phyloP scores from a whole-genome alignment of 2,797 vertebrate species.

The Tokudaia tokunoshimensis region DNA sequence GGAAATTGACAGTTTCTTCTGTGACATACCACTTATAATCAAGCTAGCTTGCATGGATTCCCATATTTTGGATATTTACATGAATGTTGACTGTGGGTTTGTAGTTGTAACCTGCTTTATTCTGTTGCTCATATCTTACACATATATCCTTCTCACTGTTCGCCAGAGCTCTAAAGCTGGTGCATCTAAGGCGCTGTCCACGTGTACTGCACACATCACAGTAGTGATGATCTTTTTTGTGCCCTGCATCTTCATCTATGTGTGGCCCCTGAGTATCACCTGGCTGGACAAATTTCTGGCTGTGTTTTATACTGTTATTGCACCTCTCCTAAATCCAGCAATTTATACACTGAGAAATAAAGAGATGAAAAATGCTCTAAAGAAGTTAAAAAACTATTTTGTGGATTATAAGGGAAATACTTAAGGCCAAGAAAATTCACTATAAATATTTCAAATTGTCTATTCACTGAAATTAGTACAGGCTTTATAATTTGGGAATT shows the following conservation, averaged over 20 bases:
- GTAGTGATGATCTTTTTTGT: constrained; percentile 68
- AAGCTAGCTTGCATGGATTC: constrained; percentile 71
- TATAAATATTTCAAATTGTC: background rate
- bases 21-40: constrained; percentile 73
- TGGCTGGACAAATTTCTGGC: constrained; percentile 61
- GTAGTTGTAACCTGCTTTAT: constrained; percentile 59
- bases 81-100: constrained; percentile 66
- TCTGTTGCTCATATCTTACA: constrained; percentile 69
- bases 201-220: constrained; percentile 70
- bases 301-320: constrained; percentile 72
- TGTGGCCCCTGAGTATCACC: constrained; percentile 59
- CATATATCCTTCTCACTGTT: constrained; percentile 63
- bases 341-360: constrained; percentile 72
- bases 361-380: constrained; percentile 64
- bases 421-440: background rate
- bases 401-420: background rate
- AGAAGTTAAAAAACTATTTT: background rate
- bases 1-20: constrained; percentile 66
- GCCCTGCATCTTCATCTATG: constrained; percentile 70
- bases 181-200: constrained; percentile 79
- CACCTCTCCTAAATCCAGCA: constrained; percentile 69
- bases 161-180: constrained; percentile 23
- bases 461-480: background rate
- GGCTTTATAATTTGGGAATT: background rate
- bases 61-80: constrained; percentile 47